Conservation (phyloP, 1,140 invertebrate species). For the Lasaia peninsularis region DNA sequence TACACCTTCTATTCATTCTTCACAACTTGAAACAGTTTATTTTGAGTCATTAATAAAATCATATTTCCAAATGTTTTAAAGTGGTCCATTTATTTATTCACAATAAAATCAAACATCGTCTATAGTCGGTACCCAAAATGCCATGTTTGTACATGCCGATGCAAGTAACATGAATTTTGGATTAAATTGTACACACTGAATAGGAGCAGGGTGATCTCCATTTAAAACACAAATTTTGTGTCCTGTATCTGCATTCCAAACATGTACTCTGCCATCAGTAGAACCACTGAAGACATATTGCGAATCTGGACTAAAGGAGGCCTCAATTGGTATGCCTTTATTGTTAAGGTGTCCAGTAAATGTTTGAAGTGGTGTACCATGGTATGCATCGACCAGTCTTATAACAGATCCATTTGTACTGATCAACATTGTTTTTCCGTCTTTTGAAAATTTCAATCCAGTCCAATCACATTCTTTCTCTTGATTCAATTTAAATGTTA, state of each 20-base stretch:
- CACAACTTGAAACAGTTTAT: too few relatives aligned
- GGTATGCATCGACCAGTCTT: constrained; percentile 97
- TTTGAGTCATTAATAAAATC: too few relatives aligned
- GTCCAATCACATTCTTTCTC: constrained; percentile 97
- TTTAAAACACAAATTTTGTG: constrained; percentile 95
- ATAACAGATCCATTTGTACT: constrained; percentile 98
- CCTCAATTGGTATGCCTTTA: constrained; percentile 94
- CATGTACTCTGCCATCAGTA: constrained; percentile 95
- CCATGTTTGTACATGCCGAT: constrained; percentile 98
- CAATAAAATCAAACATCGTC: constrained; percentile 79
- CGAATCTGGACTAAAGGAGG: constrained; percentile 95
- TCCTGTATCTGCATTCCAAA: constrained; percentile 96
- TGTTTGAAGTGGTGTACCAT: constrained; percentile 95
- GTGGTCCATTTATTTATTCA: too few relatives aligned
- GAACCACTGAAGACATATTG: constrained; percentile 95
- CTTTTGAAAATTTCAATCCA: constrained; percentile 96
- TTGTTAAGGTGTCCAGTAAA: constrained; percentile 96
- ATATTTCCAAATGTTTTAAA: too few relatives aligned
- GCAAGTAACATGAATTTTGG: constrained; percentile 99
- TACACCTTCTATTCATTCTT: too few relatives aligned
- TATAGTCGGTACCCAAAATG: constrained; percentile 91
- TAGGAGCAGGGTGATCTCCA: constrained; percentile 96
- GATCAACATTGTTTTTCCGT: constrained; percentile 98
- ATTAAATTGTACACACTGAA: constrained; percentile 99
- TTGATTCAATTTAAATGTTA: constrained; percentile 96